Conservation (phyloP, 2,113 vertebrate species). For the Corydoras sp. region DNA sequence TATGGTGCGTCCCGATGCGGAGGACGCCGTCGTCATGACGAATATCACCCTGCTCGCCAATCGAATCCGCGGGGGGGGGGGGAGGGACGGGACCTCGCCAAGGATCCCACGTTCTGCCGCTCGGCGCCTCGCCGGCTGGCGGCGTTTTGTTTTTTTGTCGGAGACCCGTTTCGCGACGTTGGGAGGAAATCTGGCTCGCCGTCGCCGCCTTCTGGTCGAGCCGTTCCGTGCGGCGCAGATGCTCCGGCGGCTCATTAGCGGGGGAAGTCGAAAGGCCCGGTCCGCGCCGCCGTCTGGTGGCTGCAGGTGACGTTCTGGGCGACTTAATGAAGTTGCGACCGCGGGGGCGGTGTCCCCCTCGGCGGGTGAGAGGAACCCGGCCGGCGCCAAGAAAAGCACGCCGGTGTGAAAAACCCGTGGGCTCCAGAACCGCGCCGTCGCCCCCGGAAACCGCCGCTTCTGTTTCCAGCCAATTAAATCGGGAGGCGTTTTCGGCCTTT, state of each 20-base stretch:
- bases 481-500: too few relatives aligned
- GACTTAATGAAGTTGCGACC: slow-evolving; percentile 20
- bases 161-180: too few relatives aligned
- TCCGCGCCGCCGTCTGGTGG: not conserved
- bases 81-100: too few relatives aligned
- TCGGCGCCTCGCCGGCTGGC: too few relatives aligned
- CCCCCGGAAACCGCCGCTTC: slow-evolving; percentile 30
- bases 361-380: slow-evolving; percentile 14
- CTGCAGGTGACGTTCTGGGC: slow-evolving; percentile 8
- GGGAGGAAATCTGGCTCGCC: not conserved
- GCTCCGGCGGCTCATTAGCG: slow-evolving; percentile 17
- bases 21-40: too few relatives aligned
- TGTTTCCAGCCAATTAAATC: slow-evolving; percentile 30
- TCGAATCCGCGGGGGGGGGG: too few relatives aligned
- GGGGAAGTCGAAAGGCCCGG: not conserved
- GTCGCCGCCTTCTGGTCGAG: slow-evolving; percentile 1
- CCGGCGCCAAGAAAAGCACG: slow-evolving; percentile 22
- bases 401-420: slow-evolving; percentile 33
- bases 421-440: slow-evolving; percentile 25
- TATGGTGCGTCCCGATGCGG: too few relatives aligned
- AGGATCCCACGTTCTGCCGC: too few relatives aligned
- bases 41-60: too few relatives aligned
- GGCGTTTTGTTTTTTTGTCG: too few relatives aligned
- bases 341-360: slow-evolving; percentile 5
- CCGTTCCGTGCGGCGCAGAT: slow-evolving; percentile 5